These are phyloP conservation scores for Oreochromis aureus DNA, from an alignment of 2,113 vertebrate species.

Conservation along the genomic window DNA sequence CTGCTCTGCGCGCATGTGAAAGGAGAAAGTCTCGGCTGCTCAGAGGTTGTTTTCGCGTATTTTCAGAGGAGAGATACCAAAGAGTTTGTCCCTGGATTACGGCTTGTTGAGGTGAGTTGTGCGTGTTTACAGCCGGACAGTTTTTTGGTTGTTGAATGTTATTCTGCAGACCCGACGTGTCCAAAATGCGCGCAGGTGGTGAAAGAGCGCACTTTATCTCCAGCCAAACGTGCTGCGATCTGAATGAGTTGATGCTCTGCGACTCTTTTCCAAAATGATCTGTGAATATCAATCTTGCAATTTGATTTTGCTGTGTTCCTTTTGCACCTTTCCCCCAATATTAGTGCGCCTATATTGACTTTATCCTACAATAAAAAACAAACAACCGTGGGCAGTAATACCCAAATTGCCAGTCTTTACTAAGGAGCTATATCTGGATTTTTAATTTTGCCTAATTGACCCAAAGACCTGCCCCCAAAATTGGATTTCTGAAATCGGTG, in stretches of 20 bases:
- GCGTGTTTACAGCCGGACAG: rapidly evolving
- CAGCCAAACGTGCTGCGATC: not conserved
- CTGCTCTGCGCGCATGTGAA: not conserved
- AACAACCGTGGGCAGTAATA: not conserved
- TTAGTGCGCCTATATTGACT: not conserved
- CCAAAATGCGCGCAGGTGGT: slow-evolving; percentile 23
- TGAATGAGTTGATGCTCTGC: not conserved
- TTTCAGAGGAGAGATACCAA: not conserved
- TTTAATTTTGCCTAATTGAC: not conserved
- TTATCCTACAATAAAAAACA: not conserved
- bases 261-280: not conserved
- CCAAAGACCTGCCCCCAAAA: not conserved
- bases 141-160: rapidly evolving
- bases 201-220: not conserved
- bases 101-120: slow-evolving; percentile 27
- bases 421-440: rapidly evolving
- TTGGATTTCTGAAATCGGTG: slow-evolving; percentile 3
- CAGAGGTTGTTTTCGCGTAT: not conserved
- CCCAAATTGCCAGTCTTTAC: not conserved
- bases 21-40: not conserved
- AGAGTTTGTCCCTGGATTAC: not conserved
- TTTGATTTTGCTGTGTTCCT: not conserved
- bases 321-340: rapidly evolving
- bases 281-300: not conserved
- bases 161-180: not conserved